Evolutionary conservation across 2,888 invertebrate genomes (phyloP).

Genomic region (Gasteruption jaculator): DNA sequence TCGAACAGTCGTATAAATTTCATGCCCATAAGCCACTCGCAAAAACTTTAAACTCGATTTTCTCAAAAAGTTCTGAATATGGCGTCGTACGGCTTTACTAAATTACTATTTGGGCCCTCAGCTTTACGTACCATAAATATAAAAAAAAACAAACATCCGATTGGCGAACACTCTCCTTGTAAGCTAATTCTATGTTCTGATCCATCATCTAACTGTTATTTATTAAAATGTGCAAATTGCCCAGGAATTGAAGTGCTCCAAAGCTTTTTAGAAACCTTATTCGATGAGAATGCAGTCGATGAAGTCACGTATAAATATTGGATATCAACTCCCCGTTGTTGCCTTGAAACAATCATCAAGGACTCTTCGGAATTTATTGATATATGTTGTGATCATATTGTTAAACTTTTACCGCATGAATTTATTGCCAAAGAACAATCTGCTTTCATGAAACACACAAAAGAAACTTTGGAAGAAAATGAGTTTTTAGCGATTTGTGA

Average conservation of each 20-base stretch:
- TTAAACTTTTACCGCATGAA: slow-evolving; percentile 14
- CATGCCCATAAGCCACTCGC: too few species aligned
- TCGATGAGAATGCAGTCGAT: slow-evolving; percentile 10
- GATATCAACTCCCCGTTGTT: slow-evolving; percentile 9
- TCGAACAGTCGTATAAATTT: too few species aligned
- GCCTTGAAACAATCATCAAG: slow-evolving; percentile 11
- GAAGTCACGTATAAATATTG: slow-evolving; percentile 15
- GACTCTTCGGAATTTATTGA: slow-evolving; percentile 1
- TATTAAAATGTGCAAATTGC: slow-evolving; percentile 10
- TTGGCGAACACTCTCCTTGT: too few species aligned
- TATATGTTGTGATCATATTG: slow-evolving; percentile 5
- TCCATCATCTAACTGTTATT: too few species aligned
- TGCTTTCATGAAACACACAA: slow-evolving; percentile 10
- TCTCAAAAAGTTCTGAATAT: too few species aligned
- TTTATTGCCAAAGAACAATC: slow-evolving; percentile 21
- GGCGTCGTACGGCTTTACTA: too few species aligned
- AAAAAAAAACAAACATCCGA: too few species aligned
- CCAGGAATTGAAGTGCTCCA: neutral
- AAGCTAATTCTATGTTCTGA: slow-evolving; percentile 8
- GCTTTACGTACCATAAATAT: too few species aligned
- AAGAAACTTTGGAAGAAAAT: slow-evolving; percentile 15
- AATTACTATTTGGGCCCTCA: too few species aligned
- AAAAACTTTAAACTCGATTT: too few species aligned
- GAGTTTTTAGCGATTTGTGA: slow-evolving; percentile 14
- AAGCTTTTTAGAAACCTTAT: slow-evolving; percentile 3